These are phyloP conservation scores for Scleropages formosus DNA, from an alignment of 2,797 vertebrate species.

Conservation along the genomic window DNA sequence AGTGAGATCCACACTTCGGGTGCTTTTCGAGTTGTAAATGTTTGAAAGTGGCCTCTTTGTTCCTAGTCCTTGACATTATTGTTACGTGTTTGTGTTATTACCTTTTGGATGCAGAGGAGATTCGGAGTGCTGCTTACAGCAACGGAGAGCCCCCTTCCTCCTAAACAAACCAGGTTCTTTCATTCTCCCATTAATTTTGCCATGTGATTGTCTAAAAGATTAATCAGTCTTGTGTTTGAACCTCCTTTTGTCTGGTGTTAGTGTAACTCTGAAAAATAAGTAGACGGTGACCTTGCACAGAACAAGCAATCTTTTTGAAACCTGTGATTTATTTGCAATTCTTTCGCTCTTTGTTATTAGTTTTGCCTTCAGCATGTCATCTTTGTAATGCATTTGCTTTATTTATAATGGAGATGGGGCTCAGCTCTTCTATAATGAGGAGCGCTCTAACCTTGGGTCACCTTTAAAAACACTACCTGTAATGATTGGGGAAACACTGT, in stretches of 20 bases:
- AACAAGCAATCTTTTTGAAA: slow-evolving; percentile 41
- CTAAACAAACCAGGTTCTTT: neutral
- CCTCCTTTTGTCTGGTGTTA: neutral
- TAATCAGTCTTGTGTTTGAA: neutral
- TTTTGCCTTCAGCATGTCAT: slow-evolving; percentile 20
- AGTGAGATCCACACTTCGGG: too few species aligned
- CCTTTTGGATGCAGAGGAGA: neutral
- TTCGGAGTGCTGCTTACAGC: too few species aligned
- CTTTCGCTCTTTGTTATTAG: slow-evolving; percentile 36
- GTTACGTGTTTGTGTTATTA: neutral
- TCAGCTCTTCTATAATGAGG: slow-evolving; percentile 30
- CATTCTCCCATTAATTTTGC: neutral
- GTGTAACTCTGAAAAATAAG: neutral
- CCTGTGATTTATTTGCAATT: slow-evolving; percentile 34
- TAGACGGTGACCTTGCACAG: neutral
- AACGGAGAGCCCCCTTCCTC: neutral
- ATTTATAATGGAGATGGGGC: slow-evolving; percentile 44
- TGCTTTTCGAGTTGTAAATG: neutral
- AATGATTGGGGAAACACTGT: neutral
- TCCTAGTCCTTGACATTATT: neutral
- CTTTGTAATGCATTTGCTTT: slow-evolving; percentile 46
- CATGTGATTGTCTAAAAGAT: neutral
- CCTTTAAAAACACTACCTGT: neutral
- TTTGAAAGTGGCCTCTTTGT: neutral
- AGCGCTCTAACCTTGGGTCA: neutral